phyloP scores from a whole-genome alignment of 2,113 vertebrate species.

The Rhea pennata region DNA sequence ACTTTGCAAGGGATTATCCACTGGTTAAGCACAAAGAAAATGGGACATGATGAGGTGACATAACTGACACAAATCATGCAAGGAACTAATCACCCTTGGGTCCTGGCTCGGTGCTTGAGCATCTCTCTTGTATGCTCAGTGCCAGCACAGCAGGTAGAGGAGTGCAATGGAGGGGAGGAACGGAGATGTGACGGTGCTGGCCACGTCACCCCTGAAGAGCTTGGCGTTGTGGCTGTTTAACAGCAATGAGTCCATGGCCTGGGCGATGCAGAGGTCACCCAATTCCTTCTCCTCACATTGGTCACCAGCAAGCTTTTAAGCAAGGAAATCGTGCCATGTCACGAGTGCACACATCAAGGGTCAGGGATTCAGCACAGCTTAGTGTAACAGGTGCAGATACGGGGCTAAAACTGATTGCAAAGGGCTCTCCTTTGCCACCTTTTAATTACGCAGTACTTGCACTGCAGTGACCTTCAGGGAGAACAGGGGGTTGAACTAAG shows the following conservation, averaged over 20 bases:
- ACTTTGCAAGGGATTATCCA: background rate
- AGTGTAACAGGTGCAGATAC: fast-evolving
- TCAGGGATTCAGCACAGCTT: fast-evolving
- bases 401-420: fast-evolving
- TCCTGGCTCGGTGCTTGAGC: background rate
- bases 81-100: background rate
- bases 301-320: fast-evolving
- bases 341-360: background rate
- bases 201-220: background rate
- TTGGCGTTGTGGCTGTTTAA: background rate
- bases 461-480: background rate
- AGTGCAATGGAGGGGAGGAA: background rate
- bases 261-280: background rate
- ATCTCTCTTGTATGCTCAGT: background rate
- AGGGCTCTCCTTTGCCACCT: background rate
- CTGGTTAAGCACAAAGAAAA: background rate
- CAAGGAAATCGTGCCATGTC: background rate
- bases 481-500: background rate
- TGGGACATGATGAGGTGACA: background rate
- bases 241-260: fast-evolving
- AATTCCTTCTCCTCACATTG: background rate
- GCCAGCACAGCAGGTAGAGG: background rate
- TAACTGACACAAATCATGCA: background rate
- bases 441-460: background rate
- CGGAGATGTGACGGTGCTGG: fast-evolving